These are phyloP conservation scores for Panagrolaimus sp. DNA, from an alignment of 1,140 invertebrate species.

Conservation along the genomic window DNA sequence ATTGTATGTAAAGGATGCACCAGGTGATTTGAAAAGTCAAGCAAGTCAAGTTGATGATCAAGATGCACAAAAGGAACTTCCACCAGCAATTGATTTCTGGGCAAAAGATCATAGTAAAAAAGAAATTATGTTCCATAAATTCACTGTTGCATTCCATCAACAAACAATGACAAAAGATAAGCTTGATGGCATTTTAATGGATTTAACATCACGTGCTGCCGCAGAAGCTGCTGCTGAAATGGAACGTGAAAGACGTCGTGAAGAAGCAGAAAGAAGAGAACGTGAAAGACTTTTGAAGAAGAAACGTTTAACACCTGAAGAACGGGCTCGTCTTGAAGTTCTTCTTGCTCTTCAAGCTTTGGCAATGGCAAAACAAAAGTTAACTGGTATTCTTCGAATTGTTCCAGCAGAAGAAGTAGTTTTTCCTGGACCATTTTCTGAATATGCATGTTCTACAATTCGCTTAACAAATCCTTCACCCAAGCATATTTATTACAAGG, in stretches of 20 bases:
- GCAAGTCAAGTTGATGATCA: no score
- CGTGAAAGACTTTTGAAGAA: constrained; percentile 5
- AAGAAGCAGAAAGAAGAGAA: constrained; percentile 7
- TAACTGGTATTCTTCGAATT: not conserved
- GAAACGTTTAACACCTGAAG: not conserved
- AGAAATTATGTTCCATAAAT: not conserved
- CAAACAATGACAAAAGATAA: not conserved
- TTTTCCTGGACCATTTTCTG: not conserved
- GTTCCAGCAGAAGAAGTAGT: not conserved
- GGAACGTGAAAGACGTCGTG: not conserved
- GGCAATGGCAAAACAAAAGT: not conserved
- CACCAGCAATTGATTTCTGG: not conserved
- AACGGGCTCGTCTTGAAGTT: not conserved
- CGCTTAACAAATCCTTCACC: not conserved
- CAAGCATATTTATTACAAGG: constrained; percentile 7
- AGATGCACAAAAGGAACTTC: not conserved
- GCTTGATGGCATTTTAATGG: not conserved
- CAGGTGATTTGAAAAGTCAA: no score
- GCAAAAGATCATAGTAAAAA: not conserved
- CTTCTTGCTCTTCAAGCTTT: not conserved
- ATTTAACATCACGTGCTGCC: constrained; percentile 1
- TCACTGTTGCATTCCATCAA: not conserved
- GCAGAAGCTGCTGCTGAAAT: constrained; percentile 5
- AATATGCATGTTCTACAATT: not conserved
- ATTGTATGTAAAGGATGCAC: no score